These are phyloP conservation scores for Caenorhabditis sp. DNA, from an alignment of 2,888 invertebrate species.

Conservation along the genomic window DNA sequence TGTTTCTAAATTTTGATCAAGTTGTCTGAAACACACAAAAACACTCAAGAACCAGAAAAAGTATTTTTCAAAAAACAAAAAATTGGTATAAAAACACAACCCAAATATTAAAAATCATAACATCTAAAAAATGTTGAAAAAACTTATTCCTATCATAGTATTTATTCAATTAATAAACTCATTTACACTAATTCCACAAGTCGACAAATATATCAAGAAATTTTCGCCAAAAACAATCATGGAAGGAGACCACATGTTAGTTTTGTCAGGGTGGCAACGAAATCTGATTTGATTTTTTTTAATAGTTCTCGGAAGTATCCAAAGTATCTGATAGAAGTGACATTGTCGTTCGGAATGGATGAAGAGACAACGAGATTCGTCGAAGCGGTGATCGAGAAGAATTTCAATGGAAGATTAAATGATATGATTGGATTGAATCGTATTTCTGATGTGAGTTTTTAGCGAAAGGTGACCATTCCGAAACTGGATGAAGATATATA, in stretches of 20 bases:
- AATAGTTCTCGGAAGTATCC: constrained; percentile 13
- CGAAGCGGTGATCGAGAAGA: constrained; percentile 31
- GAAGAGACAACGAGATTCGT: constrained; percentile 21
- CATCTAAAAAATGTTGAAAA: too few relatives aligned
- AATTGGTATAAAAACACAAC: background rate
- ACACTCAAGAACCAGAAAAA: background rate
- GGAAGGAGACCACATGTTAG: constrained; percentile 33
- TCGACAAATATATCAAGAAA: constrained; percentile 14
- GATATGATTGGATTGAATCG: constrained; percentile 12
- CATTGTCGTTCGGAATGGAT: constrained; percentile 21
- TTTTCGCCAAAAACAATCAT: constrained; percentile 14
- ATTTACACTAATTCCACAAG: too few relatives aligned
- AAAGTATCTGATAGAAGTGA: constrained; percentile 20
- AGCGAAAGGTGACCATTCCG: too few relatives aligned
- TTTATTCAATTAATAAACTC: too few relatives aligned
- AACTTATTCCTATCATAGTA: too few relatives aligned
- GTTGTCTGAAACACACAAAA: background rate
- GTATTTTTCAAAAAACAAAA: too few relatives aligned
- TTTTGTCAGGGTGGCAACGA: background rate
- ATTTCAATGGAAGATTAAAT: constrained; percentile 12
- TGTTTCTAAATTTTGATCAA: too few relatives aligned
- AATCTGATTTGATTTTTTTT: background rate
- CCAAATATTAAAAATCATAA: too few relatives aligned
- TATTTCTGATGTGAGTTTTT: constrained; percentile 18
- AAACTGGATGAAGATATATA: too few relatives aligned